These are phyloP conservation scores for Seriola dumerili DNA, from an alignment of 2,113 vertebrate species.

Conservation along the genomic window DNA sequence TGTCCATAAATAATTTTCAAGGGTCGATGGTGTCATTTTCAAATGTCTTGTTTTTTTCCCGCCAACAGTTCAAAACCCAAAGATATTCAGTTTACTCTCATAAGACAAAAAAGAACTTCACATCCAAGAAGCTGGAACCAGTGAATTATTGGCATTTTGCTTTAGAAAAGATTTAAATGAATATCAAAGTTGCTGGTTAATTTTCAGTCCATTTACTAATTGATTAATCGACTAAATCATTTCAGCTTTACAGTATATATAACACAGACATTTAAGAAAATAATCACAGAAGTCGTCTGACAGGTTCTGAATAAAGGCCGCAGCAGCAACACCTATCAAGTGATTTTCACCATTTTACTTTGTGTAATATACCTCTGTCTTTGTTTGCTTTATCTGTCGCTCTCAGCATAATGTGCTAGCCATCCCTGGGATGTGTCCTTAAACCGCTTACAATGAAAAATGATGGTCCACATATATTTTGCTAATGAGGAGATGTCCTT, in stretches of 20 bases:
- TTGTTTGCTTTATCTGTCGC: conserved; percentile 34
- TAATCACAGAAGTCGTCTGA: neutral
- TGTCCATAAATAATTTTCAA: neutral
- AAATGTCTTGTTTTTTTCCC: conserved; percentile 9
- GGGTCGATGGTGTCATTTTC: neutral
- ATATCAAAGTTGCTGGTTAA: neutral
- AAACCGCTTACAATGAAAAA: conserved; percentile 68
- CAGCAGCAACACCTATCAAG: neutral
- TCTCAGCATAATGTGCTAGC: conserved; percentile 31
- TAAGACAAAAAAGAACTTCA: conserved; percentile 6
- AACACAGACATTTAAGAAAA: neutral
- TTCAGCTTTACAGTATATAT: neutral
- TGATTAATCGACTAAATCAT: neutral
- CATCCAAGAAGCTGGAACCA: neutral
- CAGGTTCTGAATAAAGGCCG: conserved; percentile 12
- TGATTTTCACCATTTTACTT: conserved; percentile 2
- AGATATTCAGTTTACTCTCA: neutral
- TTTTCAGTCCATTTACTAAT: conserved; percentile 11
- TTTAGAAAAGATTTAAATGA: neutral
- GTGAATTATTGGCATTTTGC: neutral
- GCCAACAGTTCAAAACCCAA: neutral
- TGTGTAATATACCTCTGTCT: conserved; percentile 13
- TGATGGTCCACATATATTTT: conserved; percentile 71
- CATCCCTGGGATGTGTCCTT: conserved; percentile 51
- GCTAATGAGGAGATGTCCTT: conserved; percentile 77